Conservation (phyloP, 2,888 invertebrate genomes). For the Acanthacorydalis orientalis region DNA sequence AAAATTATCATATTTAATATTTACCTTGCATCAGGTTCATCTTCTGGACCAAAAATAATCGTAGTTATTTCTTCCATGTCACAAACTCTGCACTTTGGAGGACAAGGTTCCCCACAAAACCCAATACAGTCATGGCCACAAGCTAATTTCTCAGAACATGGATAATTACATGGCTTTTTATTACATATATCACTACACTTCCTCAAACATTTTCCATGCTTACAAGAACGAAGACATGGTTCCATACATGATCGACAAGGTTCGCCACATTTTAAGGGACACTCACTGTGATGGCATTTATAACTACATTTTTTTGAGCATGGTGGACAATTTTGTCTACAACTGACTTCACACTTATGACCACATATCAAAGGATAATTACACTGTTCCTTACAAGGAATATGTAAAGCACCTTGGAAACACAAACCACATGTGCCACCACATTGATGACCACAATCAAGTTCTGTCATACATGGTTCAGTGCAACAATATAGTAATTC, state of each 20-base stretch:
- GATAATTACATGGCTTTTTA: conserved; percentile 26
- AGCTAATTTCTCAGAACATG: conserved; percentile 22
- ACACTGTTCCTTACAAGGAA: conserved; percentile 36
- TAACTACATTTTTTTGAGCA: conserved; percentile 32
- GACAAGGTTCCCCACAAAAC: conserved; percentile 56
- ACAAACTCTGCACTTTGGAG: conserved; percentile 39
- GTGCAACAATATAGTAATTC: conserved; percentile 24
- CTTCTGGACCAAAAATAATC: conserved; percentile 29
- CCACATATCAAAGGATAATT: conserved; percentile 40
- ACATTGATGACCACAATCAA: conserved; percentile 35
- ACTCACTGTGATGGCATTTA: conserved; percentile 34
- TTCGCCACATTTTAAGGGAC: conserved; percentile 26
- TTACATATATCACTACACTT: conserved; percentile 31
- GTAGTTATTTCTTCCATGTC: conserved; percentile 28
- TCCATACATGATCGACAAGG: conserved; percentile 23
- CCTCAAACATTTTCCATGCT: conserved; percentile 30
- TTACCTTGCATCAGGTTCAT: conserved; percentile 34
- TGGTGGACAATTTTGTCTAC: conserved; percentile 37
- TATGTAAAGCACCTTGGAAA: conserved; percentile 40
- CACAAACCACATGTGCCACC: conserved; percentile 37
- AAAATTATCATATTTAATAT: conserved; percentile 7
- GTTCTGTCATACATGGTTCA: conserved; percentile 24
- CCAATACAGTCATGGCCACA: conserved; percentile 52
- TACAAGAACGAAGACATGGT: conserved; percentile 23
- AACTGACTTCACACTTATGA: conserved; percentile 39